Percentiles rank a stretch among this genome's conserved stretches.
phyloP scores from a whole-genome alignment of 2,888 invertebrate genomes.

The Ariolimax columbianus region DNA sequence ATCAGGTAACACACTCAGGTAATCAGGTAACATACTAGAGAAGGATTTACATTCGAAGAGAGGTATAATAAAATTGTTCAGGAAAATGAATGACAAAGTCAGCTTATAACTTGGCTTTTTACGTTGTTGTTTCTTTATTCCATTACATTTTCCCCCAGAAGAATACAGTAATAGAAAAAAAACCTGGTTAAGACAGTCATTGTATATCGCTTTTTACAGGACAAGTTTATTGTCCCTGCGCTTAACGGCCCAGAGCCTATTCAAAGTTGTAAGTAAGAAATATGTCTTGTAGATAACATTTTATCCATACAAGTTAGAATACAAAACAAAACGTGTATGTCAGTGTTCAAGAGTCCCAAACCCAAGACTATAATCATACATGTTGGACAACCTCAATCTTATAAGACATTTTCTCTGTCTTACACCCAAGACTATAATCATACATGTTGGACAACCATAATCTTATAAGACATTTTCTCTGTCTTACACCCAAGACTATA shows the following conservation, averaged over 20 bases:
- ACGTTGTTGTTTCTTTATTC: neutral
- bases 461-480: too few relatives aligned
- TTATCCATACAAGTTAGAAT: too few relatives aligned
- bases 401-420: too few relatives aligned
- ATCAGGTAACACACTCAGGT: constrained; percentile 30
- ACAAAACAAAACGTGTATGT: too few relatives aligned
- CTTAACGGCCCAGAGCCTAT: neutral
- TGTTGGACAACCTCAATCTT: too few relatives aligned
- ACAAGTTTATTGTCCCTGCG: neutral
- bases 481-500: too few relatives aligned
- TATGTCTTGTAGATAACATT: neutral
- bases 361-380: too few relatives aligned
- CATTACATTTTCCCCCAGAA: neutral
- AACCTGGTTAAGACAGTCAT: constrained; percentile 10
- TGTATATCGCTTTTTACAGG: neutral
- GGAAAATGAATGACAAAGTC: constrained; percentile 39
- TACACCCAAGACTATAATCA: too few relatives aligned
- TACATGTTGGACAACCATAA: too few relatives aligned
- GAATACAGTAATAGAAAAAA: neutral
- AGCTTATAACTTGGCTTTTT: constrained; percentile 29
- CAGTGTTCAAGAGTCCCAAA: too few relatives aligned
- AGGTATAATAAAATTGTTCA: constrained; percentile 39
- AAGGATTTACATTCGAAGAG: constrained; percentile 36
- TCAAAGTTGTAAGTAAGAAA: neutral
- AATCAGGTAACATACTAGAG: constrained; percentile 33